Percentiles rank a stretch among this genome's conserved stretches.
phyloP scores from a whole-genome alignment of 2,797 vertebrate species.

The Myotis planiceps region DNA sequence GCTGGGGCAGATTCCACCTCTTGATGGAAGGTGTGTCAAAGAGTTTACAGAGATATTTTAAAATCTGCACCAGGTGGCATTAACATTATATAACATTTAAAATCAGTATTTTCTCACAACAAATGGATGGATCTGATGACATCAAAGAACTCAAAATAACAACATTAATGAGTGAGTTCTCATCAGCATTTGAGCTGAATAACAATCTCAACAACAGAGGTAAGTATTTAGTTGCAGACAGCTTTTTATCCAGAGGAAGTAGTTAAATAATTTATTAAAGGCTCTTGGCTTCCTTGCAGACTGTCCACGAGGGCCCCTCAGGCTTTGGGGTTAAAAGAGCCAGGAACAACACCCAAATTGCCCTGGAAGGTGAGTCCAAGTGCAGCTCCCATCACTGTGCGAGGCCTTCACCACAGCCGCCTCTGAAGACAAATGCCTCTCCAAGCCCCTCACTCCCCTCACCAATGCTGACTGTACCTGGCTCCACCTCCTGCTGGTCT shows the following conservation, averaged over 20 bases:
- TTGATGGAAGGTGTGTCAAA: not conserved
- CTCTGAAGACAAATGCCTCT: not conserved
- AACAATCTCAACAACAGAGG: not conserved
- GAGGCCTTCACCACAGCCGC: not conserved
- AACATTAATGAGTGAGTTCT: not conserved
- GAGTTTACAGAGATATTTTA: slow-evolving; percentile 9
- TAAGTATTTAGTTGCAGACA: not conserved
- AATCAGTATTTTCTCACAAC: not conserved
- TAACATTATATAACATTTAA: not conserved
- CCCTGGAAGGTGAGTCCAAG: not conserved
- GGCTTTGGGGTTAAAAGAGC: not conserved
- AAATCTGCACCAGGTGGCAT: not conserved
- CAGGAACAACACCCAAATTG: not conserved
- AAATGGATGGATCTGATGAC: not conserved
- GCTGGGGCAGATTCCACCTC: not conserved
- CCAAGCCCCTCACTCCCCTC: no score
- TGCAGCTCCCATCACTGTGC: not conserved
- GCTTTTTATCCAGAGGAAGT: not conserved
- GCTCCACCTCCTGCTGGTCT: not conserved
- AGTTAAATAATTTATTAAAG: not conserved
- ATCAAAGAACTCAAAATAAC: not conserved
- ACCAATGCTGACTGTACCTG: not conserved
- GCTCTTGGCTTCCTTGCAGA: not conserved
- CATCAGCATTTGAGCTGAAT: slow-evolving; percentile 7
- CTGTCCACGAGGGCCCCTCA: not conserved